Evolutionary conservation across 2,888 invertebrate genomes (phyloP), one percentile per base, ranked within the genome.

Genomic region (Panzeria rudis): DNA sequence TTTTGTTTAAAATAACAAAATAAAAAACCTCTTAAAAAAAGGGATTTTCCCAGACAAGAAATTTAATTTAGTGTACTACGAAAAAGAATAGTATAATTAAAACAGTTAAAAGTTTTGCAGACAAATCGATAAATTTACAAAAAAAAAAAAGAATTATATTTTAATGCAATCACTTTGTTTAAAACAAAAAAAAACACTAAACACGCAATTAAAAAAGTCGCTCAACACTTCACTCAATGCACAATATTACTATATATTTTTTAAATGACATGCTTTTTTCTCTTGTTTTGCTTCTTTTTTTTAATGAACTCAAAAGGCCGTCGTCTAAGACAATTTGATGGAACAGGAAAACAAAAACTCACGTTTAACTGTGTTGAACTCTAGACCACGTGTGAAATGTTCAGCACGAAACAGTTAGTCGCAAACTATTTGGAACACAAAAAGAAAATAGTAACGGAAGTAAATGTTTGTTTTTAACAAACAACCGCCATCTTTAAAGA

Each of bases 301-400:
- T 11, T 69, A 47, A 20, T 25, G 17, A 17, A 20, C 11, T 54
- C 15, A 23, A 52, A 56, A 62, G 59, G 25, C 25, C 52, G 32
- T 23, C 32, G 72, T 35, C 56, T 29, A 11, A 25, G 62, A 8
- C n/a, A 20, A 29, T 61, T 52, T 32, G 0, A 82, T 44, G 41
- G 38, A 72, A 84, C 78, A 64, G 44, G 11, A 64, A 80, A 61
- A 23, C 3, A 79, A 47, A 71, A 54, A 56, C 64, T 20, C 9
- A 81, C 68, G 83, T 86, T 86, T 64, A 86, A 86, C 86, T 86
- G 75, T 72, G 80, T 59, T 75, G 83, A 87, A 71, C 81, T 81
- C 84, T 69, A 80, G 54, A 80, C 75, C 86, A 86, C 86, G 87
- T 88, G 87, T 87, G 84, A 88, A 88, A 86, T 82, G 81, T 77